A percentile compares a stretch with the other conserved stretches of the same genome.
Conservation (phyloP, 1,140 invertebrate species). For the Orussus abietinus region DNA sequence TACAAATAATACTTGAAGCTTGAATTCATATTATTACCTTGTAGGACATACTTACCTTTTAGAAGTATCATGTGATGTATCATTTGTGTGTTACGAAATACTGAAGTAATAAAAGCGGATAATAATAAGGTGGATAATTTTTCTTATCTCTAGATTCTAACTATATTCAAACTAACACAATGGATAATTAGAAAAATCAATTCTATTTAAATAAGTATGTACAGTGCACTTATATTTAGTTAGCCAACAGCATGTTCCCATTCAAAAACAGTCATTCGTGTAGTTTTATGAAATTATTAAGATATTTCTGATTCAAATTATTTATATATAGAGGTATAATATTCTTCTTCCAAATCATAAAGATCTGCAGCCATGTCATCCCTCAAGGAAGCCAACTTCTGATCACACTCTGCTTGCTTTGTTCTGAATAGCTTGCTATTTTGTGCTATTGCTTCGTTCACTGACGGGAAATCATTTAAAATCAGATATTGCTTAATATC, state of each 20-base stretch:
- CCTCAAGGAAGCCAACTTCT: constrained; percentile 84
- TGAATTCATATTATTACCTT: constrained; percentile 35
- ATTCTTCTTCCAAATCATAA: constrained; percentile 96
- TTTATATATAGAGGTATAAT: constrained; percentile 93
- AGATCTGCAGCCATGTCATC: constrained; percentile 95
- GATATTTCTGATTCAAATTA: constrained; percentile 36
- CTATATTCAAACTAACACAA: background rate
- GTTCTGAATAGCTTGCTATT: constrained; percentile 86
- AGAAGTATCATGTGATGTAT: constrained; percentile 47
- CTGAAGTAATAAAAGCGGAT: constrained; percentile 42
- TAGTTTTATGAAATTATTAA: background rate
- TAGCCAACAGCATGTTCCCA: constrained; percentile 9
- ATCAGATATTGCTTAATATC: constrained; percentile 97
- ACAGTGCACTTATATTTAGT: constrained; percentile 18
- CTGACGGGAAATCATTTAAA: constrained; percentile 94
- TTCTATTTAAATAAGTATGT: constrained; percentile 30
- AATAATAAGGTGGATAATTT: constrained; percentile 13
- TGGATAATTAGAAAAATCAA: constrained; percentile 22
- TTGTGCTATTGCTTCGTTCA: constrained; percentile 91
- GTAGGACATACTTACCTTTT: constrained; percentile 39
- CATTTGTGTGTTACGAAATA: constrained; percentile 43
- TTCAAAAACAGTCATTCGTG: constrained; percentile 10
- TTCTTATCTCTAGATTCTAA: constrained; percentile 10
- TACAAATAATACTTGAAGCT: constrained; percentile 32
- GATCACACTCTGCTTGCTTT: constrained; percentile 89